A percentile compares a stretch with the other conserved stretches of the same genome.
These are phyloP conservation scores for Eumaeus atala DNA, from an alignment of 1,140 invertebrate species.

Conservation along the genomic window DNA sequence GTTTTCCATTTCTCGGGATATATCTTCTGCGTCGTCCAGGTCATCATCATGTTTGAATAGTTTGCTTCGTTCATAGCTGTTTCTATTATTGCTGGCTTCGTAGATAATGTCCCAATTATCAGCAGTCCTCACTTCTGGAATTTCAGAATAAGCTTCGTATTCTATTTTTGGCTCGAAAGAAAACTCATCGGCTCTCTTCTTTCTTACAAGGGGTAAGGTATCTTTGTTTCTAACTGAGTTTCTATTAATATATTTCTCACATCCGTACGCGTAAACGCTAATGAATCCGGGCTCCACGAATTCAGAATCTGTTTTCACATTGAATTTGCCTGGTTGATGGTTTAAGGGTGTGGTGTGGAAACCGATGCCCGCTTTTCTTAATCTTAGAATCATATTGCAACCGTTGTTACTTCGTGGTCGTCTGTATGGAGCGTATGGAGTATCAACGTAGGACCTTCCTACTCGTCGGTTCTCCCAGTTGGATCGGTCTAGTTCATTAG, in stretches of 20 bases:
- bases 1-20: slow-evolving; percentile 87
- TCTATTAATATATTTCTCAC: slow-evolving; percentile 75
- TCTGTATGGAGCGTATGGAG: slow-evolving; percentile 37
- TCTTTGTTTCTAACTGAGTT: slow-evolving; percentile 64
- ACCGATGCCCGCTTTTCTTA: slow-evolving; percentile 85
- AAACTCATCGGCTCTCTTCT: slow-evolving; percentile 56
- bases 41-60: slow-evolving; percentile 63
- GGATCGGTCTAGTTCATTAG: slow-evolving; percentile 56
- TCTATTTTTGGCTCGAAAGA: slow-evolving; percentile 50
- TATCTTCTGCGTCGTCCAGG: slow-evolving; percentile 76
- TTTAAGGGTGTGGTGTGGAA: slow-evolving; percentile 75
- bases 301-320: slow-evolving; percentile 86
- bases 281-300: slow-evolving; percentile 88
- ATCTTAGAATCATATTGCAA: slow-evolving; percentile 85
- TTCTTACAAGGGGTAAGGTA: slow-evolving; percentile 50
- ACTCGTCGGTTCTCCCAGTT: slow-evolving; percentile 40
- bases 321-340: slow-evolving; percentile 77
- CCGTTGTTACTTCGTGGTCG: slow-evolving; percentile 63
- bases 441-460: slow-evolving; percentile 47
- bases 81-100: slow-evolving; percentile 44
- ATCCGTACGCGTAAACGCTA: slow-evolving; percentile 88
- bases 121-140: slow-evolving; percentile 52
- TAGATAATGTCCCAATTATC: slow-evolving; percentile 58
- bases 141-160: slow-evolving; percentile 25
- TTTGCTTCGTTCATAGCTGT: slow-evolving; percentile 63